phyloP scores from a whole-genome alignment of 2,797 vertebrate species.

The Gouania willdenowi region DNA sequence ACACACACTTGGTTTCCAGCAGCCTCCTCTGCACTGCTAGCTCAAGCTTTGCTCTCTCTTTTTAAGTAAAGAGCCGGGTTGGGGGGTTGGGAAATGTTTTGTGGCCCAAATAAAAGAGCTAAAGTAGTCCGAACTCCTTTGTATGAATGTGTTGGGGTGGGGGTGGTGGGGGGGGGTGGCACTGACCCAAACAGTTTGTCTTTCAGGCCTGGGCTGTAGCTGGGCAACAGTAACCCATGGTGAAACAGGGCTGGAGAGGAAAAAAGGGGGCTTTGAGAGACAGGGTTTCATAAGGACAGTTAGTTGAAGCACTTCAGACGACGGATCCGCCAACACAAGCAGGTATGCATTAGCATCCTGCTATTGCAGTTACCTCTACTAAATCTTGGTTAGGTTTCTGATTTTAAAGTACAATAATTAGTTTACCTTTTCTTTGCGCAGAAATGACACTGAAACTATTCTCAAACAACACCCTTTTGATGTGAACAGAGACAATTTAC shows the following conservation, averaged over 20 bases:
- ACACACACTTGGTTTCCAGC: conserved; percentile 26
- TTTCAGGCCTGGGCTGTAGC: conserved; percentile 81
- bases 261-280: conserved; percentile 50
- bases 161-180: conserved; percentile 42
- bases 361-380: no score
- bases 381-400: no score
- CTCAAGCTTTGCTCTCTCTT: conserved; percentile 58
- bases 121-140: conserved; percentile 84
- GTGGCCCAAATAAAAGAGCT: conserved; percentile 84
- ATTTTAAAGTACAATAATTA: conserved; percentile 33
- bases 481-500: no score
- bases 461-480: no score
- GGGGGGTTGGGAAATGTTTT: conserved; percentile 80
- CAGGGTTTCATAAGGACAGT: conserved; percentile 75
- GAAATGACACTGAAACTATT: no score
- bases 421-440: no score
- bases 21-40: conserved; percentile 60
- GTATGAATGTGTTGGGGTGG: conserved; percentile 68
- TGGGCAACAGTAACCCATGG: conserved; percentile 86
- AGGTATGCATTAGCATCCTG: no score
- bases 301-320: conserved; percentile 66
- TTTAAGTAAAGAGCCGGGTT: conserved; percentile 77
- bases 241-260: conserved; percentile 60
- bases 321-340: conserved; percentile 41
- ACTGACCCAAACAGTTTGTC: conserved; percentile 82